These are phyloP conservation scores for Phocoena phocoena DNA, from an alignment of 2,113 vertebrate genomes.

Conservation along the genomic window DNA sequence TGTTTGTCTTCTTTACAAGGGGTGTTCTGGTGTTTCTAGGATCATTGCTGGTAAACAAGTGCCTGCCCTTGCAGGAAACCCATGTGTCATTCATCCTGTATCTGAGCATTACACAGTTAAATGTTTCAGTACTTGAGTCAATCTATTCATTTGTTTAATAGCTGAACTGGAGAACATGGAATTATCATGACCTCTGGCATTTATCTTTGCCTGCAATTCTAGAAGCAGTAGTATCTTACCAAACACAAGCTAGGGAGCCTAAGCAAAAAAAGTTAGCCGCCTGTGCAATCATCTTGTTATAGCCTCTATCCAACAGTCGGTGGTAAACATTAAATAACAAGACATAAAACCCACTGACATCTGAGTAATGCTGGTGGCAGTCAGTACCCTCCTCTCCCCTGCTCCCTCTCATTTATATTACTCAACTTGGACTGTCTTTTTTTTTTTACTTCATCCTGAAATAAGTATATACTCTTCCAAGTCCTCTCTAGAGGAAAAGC, in stretches of 20 bases:
- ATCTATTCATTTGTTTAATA: constrained; percentile 39
- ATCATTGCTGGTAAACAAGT: neutral
- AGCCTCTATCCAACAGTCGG: constrained; percentile 59
- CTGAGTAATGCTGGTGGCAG: constrained; percentile 82
- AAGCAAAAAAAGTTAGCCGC: constrained; percentile 44
- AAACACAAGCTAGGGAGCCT: constrained; percentile 29
- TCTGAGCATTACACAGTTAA: constrained; percentile 43
- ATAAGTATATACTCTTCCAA: constrained; percentile 76
- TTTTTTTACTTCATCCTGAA: constrained; percentile 65
- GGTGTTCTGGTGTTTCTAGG: neutral
- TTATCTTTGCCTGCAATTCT: constrained; percentile 54
- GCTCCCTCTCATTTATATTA: constrained; percentile 78
- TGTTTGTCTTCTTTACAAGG: neutral
- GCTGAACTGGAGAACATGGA: constrained; percentile 32
- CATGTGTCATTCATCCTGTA: neutral
- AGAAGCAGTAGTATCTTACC: constrained; percentile 24
- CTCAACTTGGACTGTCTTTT: constrained; percentile 73
- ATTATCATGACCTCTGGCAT: constrained; percentile 57
- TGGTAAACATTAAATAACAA: constrained; percentile 78
- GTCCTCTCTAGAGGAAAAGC: constrained; percentile 66
- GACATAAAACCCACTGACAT: constrained; percentile 78
- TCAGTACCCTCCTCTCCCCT: constrained; percentile 45
- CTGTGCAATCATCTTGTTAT: constrained; percentile 59
- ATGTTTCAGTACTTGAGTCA: constrained; percentile 45
- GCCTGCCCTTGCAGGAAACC: neutral